Evolutionary conservation across 2,888 invertebrate genomes (phyloP), one percentile per base, ranked within the genome.

Genomic region (Orthosia gracilis): DNA sequence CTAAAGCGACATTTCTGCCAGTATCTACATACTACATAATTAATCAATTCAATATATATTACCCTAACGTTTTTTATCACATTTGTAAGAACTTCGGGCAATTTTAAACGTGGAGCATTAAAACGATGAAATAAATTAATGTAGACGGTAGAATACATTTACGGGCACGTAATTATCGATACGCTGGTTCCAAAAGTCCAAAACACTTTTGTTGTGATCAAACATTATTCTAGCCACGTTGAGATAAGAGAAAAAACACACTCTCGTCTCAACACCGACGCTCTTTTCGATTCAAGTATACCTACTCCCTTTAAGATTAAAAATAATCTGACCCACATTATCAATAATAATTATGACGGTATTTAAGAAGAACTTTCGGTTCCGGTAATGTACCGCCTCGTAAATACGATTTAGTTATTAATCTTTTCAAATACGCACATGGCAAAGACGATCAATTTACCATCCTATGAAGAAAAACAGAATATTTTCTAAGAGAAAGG

Each of bases 251-350:
- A 66, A 66, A 45, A 21, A 67, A 31, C 17, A 23, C n/a, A 45
- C 21, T 23, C 40, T 54, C 26, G 15, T 47, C 15, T 15, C 26
- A 72, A 54, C 15, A 55, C 21, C 31, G 21, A 26, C 21, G 54
- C 45, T 47, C 26, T 70, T 54, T 52, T 71, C 26, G 1, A 54
- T 21, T 47, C 54, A 45, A 54, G 40, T 47, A 45, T 69, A 58
- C n/a, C 23, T 40, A 49, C 40, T 50, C 13, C 15, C 4, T 23
- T 40, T 49, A 18, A 13, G 21, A 47, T 55, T 55, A 31, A 31
- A 73, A 74, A 40, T 23, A 15, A 21, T 45, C 15, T 63, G 45
- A 45, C 45, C 21, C 45, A 64, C 49, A 50, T 64, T 52, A 52
- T 72, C 47, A 15, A 23, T 49, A 55, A 55, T 11, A 18, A 26